A percentile compares a stretch with the other conserved stretches of the same genome.
phyloP scores from a whole-genome alignment of 2,113 vertebrate species.

The Nansenia antarctica region DNA sequence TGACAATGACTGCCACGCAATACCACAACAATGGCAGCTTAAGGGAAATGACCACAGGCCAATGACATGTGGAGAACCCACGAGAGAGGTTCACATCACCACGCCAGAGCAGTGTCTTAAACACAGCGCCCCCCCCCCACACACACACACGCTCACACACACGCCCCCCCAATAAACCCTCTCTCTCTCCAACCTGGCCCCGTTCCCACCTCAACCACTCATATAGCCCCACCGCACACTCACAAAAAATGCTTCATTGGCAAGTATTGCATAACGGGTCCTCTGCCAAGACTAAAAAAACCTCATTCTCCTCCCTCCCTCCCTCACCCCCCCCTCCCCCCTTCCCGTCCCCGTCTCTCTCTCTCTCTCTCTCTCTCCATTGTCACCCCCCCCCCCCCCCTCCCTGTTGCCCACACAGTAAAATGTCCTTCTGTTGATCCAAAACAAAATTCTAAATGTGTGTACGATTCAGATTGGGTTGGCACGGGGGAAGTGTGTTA shows the following conservation, averaged over 20 bases:
- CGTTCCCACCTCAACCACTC: conserved; percentile 10
- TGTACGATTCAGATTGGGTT: conserved; percentile 12
- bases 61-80: conserved; percentile 58
- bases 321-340: too few species aligned
- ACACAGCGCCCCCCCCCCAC: too few species aligned
- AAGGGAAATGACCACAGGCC: conserved; percentile 71
- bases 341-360: neutral
- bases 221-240: conserved; percentile 35
- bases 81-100: conserved; percentile 54
- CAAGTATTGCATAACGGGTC: conserved; percentile 53
- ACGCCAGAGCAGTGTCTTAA: conserved; percentile 48
- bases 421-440: conserved; percentile 45
- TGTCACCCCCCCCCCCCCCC: conserved; percentile 25
- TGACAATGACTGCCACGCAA: conserved; percentile 47
- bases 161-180: conserved; percentile 22
- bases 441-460: conserved; percentile 25
- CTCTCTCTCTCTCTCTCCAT: conserved; percentile 18
- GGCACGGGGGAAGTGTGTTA: conserved; percentile 12
- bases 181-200: neutral
- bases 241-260: conserved; percentile 55
- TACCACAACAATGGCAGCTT: conserved; percentile 57
- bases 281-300: conserved; percentile 54
- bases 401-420: conserved; percentile 30
- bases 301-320: conserved; percentile 15
- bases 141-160: too few species aligned